These are phyloP conservation scores for Andricus curvator DNA, from an alignment of 2,888 invertebrate genomes.

Conservation along the genomic window DNA sequence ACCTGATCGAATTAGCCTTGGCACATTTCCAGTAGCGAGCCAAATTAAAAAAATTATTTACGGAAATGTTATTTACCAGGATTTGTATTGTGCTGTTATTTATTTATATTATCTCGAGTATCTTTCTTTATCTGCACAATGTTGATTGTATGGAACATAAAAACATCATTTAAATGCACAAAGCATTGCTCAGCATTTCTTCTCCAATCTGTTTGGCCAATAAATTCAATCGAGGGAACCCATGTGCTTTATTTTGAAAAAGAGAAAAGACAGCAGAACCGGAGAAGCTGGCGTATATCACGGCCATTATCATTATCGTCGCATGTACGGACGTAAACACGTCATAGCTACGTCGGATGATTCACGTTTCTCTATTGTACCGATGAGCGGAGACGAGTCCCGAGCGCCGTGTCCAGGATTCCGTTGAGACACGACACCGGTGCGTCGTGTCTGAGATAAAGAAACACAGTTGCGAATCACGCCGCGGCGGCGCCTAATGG, in stretches of 20 bases:
- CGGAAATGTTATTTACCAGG: neutral
- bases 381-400: conserved; percentile 43
- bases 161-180: neutral
- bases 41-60: neutral
- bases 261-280: conserved; percentile 4
- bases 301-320: conserved; percentile 38
- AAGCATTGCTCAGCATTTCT: neutral
- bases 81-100: no score
- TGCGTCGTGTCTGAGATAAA: conserved; percentile 67
- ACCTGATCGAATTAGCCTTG: conserved; percentile 7
- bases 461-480: conserved; percentile 77
- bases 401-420: conserved; percentile 28
- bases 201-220: neutral
- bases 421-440: conserved; percentile 52
- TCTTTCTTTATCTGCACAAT: no score
- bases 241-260: neutral
- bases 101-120: no score
- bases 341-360: conserved; percentile 50
- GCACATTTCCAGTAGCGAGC: neutral
- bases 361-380: conserved; percentile 52
- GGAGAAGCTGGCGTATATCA: neutral
- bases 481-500: conserved; percentile 77
- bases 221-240: neutral
- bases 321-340: conserved; percentile 50
- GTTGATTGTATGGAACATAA: neutral